Conservation (phyloP, 1,140 invertebrate species). For the Oedothorax gibbosus region DNA sequence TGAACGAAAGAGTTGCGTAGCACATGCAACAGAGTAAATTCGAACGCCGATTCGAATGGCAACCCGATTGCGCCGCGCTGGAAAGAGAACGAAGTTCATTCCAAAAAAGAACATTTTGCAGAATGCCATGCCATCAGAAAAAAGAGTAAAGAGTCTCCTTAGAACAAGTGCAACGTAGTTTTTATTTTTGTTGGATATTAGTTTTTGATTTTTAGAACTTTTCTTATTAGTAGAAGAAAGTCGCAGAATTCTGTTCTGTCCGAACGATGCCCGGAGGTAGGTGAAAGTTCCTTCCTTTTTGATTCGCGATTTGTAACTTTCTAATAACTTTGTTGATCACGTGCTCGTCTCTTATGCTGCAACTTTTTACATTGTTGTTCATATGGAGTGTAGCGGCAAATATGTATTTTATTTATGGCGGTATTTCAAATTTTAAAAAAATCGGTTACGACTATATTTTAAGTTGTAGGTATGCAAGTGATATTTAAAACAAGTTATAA, state of each 20-base stretch:
- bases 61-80: slow-evolving; percentile 10
- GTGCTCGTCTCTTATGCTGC: slow-evolving; percentile 3
- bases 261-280: slow-evolving; percentile 32
- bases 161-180: slow-evolving; percentile 9
- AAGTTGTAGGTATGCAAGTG: no score
- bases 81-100: slow-evolving; percentile 9
- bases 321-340: slow-evolving; percentile 29
- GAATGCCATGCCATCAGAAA: neutral
- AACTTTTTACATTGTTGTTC: neutral
- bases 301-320: slow-evolving; percentile 19
- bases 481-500: no score
- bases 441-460: no score
- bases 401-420: no score
- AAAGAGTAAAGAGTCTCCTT: neutral
- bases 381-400: no score
- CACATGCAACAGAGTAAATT: slow-evolving; percentile 20
- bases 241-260: slow-evolving; percentile 10
- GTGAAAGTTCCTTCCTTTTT: neutral
- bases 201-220: slow-evolving; percentile 8
- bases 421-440: no score
- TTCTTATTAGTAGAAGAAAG: neutral
- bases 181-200: slow-evolving; percentile 5
- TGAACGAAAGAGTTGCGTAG: slow-evolving; percentile 9
- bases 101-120: neutral
- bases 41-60: slow-evolving; percentile 14